phyloP scores from a whole-genome alignment of 2,888 invertebrate species.

The Ctena decussata region DNA sequence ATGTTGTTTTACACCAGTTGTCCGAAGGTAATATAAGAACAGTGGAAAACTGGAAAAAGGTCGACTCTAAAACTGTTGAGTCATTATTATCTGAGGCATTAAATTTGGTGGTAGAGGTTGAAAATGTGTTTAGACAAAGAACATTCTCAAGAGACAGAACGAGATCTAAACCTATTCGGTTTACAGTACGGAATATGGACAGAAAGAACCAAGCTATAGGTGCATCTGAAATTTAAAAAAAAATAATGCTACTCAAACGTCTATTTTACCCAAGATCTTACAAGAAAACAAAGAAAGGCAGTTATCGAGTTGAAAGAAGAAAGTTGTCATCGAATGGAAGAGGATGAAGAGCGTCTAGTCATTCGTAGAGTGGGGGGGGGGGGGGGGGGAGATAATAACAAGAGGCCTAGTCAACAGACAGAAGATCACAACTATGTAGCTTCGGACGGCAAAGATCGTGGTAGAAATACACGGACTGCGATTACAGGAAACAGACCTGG shows the following conservation, averaged over 20 bases:
- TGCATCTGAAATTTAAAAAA: not conserved
- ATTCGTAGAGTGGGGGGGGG: not conserved
- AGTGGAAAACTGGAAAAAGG: not conserved
- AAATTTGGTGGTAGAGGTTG: not conserved
- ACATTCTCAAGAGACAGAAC: too few species aligned
- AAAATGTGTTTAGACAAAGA: not conserved
- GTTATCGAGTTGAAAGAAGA: slow-evolving; percentile 17
- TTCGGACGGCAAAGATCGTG: not conserved
- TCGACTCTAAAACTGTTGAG: not conserved
- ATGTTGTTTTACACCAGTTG: not conserved
- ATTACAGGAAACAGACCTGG: not conserved
- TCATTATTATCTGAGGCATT: not conserved
- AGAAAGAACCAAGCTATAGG: not conserved
- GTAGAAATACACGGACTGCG: not conserved
- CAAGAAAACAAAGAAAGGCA: not conserved
- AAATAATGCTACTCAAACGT: slow-evolving; percentile 1
- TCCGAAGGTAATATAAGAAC: not conserved
- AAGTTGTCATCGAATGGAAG: not conserved
- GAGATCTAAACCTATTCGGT: not conserved
- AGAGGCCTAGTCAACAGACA: not conserved
- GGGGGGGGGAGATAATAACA: not conserved
- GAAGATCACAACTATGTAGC: not conserved
- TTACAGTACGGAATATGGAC: not conserved
- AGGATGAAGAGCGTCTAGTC: not conserved
- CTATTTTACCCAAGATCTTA: slow-evolving; percentile 20